Conservation (phyloP, 2,113 vertebrate genomes). For the Anthoscopus minutus region DNA sequence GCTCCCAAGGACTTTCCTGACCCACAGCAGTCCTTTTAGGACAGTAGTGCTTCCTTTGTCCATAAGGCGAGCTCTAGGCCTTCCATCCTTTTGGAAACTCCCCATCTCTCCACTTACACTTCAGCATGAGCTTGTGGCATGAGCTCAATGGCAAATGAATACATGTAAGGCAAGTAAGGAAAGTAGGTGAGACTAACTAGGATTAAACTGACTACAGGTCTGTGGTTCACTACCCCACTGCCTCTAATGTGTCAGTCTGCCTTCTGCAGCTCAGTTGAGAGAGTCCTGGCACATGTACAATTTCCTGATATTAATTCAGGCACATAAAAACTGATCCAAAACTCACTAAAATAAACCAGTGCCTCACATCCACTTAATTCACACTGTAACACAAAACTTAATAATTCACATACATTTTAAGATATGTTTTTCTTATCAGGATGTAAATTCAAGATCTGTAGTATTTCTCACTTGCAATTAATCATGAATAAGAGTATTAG, state of each 20-base stretch:
- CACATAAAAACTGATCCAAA: background rate
- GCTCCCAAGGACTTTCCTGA: background rate
- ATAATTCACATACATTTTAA: background rate
- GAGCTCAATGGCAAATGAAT: conserved; percentile 55
- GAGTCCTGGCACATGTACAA: conserved; percentile 10
- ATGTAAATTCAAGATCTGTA: background rate
- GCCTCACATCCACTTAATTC: background rate
- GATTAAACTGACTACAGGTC: conserved; percentile 59
- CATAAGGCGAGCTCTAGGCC: background rate
- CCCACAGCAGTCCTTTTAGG: background rate
- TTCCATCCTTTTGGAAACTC: background rate
- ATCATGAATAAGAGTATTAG: background rate
- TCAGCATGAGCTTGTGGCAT: conserved; percentile 5
- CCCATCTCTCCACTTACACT: background rate
- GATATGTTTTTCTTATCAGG: background rate
- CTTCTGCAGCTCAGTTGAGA: conserved; percentile 56
- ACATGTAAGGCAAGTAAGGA: conserved; percentile 43
- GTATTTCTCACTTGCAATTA: background rate
- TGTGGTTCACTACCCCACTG: conserved; percentile 60
- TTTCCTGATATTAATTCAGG: background rate
- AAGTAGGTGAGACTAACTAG: conserved; percentile 32
- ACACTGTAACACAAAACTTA: background rate
- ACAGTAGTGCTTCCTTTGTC: background rate
- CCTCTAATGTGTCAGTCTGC: conserved; percentile 56
- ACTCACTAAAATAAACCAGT: background rate